Evolutionary conservation across 2,797 vertebrate genomes (phyloP).

Genomic region (Trichosurus vulpecula): DNA sequence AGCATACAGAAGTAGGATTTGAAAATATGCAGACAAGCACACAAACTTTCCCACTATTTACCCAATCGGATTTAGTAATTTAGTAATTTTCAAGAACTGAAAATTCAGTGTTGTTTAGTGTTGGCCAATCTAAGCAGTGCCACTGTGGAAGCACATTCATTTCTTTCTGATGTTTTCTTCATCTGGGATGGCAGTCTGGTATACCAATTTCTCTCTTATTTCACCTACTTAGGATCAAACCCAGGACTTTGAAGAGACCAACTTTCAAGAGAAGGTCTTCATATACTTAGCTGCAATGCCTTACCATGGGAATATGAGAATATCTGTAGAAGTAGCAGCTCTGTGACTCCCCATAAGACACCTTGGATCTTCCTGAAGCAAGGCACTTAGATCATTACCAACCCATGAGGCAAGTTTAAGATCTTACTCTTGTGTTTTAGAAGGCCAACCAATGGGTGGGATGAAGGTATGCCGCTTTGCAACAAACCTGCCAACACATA

Average conservation of each 20-base stretch:
- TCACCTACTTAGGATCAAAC: neutral
- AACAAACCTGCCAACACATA: neutral
- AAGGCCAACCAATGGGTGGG: neutral
- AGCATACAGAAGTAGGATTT: conserved; percentile 66
- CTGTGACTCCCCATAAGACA: neutral
- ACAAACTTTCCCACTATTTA: neutral
- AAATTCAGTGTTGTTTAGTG: neutral
- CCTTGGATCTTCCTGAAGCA: neutral
- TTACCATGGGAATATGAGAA: neutral
- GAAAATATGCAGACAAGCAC: conserved; percentile 50
- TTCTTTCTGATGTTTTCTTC: conserved; percentile 9
- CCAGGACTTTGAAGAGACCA: neutral
- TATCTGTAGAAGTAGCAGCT: neutral
- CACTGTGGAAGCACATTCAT: neutral
- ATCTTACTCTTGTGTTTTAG: neutral
- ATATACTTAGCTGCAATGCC: neutral
- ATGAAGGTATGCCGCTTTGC: neutral
- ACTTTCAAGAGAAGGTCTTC: neutral
- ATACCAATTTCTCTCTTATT: neutral
- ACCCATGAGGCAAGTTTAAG: neutral
- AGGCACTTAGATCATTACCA: neutral
- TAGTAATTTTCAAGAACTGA: neutral
- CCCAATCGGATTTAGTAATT: neutral
- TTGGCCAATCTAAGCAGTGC: neutral
- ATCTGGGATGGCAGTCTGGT: neutral